Percentiles rank a stretch among this genome's conserved stretches.
These are phyloP conservation scores for Plecturocebus donacophilus DNA, from an alignment of 2,113 vertebrate species.

Conservation along the genomic window DNA sequence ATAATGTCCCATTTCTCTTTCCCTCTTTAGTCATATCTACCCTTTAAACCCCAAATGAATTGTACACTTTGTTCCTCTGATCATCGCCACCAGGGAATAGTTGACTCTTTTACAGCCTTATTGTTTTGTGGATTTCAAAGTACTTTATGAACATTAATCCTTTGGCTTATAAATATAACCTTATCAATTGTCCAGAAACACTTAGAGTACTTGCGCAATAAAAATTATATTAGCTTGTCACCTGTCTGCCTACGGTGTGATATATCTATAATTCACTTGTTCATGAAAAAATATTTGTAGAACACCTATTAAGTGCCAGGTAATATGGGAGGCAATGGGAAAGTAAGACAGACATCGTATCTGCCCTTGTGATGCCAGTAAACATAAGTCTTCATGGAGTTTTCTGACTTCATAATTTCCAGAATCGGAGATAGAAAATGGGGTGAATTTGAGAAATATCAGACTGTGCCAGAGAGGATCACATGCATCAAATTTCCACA, in stretches of 20 bases:
- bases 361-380: background rate
- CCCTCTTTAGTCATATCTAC: background rate
- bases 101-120: background rate
- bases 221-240: background rate
- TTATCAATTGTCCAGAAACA: background rate
- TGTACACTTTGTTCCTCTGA: background rate
- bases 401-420: background rate
- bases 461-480: background rate
- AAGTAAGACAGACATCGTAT: background rate
- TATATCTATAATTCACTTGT: background rate
- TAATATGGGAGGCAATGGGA: background rate
- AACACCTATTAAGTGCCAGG: background rate
- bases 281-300: background rate
- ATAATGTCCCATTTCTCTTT: background rate
- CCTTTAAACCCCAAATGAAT: background rate
- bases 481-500: too few species aligned
- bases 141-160: background rate
- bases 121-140: conserved; percentile 33
- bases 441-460: background rate
- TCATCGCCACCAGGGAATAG: background rate
- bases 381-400: background rate
- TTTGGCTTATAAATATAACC: background rate
- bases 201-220: background rate
- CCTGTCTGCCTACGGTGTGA: background rate
- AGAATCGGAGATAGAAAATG: background rate